Conservation (phyloP, 2,113 vertebrate species). For the Dissostichus mawsoni region DNA sequence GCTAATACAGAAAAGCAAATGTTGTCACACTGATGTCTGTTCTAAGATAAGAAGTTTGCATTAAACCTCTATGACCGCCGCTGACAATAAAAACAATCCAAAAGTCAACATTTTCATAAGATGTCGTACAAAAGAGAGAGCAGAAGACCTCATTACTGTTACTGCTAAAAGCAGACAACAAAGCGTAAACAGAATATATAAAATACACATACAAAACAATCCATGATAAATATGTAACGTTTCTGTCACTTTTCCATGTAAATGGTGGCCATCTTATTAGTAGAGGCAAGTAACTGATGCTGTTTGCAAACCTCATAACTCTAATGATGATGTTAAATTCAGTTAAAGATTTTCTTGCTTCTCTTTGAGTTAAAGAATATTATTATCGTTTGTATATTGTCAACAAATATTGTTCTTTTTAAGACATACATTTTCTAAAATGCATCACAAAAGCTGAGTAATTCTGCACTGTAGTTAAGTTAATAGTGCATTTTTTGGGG, state of each 20-base stretch:
- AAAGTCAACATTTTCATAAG: slow-evolving; percentile 44
- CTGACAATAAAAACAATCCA: slow-evolving; percentile 36
- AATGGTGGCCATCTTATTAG: slow-evolving; percentile 5
- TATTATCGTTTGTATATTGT: neutral
- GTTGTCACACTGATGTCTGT: slow-evolving; percentile 50
- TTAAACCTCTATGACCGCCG: slow-evolving; percentile 22
- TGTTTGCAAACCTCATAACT: slow-evolving; percentile 37
- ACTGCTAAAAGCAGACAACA: slow-evolving; percentile 21
- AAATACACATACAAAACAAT: slow-evolving; percentile 49
- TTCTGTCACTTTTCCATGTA: slow-evolving; percentile 11
- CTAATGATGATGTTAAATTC: neutral
- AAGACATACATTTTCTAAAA: neutral
- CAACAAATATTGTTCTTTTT: slow-evolving; percentile 4
- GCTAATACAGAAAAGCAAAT: slow-evolving; percentile 52
- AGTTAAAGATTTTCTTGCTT: neutral
- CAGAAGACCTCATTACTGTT: slow-evolving; percentile 33
- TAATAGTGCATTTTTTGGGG: neutral
- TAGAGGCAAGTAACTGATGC: slow-evolving; percentile 12
- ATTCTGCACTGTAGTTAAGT: neutral
- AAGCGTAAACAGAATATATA: slow-evolving; percentile 26
- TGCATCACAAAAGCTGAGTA: neutral
- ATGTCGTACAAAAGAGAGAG: slow-evolving; percentile 40
- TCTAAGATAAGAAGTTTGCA: slow-evolving; percentile 42
- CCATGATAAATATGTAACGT: slow-evolving; percentile 19
- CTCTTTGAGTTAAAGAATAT: neutral